Evolutionary conservation across 2,888 invertebrate species (phyloP).

Genomic region (Temnothorax unifasciatus): DNA sequence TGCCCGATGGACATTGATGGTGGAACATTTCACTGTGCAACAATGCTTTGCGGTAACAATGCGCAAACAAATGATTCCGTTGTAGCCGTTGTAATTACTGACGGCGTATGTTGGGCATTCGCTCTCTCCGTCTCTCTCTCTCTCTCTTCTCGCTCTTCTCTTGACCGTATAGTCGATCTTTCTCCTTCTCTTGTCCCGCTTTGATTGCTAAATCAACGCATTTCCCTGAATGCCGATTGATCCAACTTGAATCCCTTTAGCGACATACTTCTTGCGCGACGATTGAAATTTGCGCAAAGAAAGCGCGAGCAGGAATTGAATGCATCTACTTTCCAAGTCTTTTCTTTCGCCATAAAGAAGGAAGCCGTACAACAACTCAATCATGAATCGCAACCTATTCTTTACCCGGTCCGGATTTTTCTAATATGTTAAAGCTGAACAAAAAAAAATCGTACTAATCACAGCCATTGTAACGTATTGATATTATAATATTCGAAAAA

Average conservation of each 20-base stretch:
- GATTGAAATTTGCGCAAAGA: slow-evolving; percentile 61
- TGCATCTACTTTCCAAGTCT: slow-evolving; percentile 61
- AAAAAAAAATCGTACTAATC: background rate
- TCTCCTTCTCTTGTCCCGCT: slow-evolving; percentile 56
- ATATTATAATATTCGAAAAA: background rate
- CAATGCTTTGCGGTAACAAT: slow-evolving; percentile 83
- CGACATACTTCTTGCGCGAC: slow-evolving; percentile 1
- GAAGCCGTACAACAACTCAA: slow-evolving; percentile 16
- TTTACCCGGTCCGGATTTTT: background rate
- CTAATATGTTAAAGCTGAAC: background rate
- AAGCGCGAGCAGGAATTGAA: slow-evolving; percentile 53
- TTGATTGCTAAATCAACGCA: slow-evolving; percentile 81
- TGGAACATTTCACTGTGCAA: slow-evolving; percentile 76
- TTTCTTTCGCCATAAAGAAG: slow-evolving; percentile 57
- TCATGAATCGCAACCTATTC: background rate
- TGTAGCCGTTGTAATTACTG: slow-evolving; percentile 82
- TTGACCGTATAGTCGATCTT: slow-evolving; percentile 50
- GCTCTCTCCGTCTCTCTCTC: slow-evolving; percentile 17
- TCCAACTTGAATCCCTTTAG: slow-evolving; percentile 32
- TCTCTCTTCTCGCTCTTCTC: slow-evolving; percentile 43
- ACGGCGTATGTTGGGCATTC: slow-evolving; percentile 67
- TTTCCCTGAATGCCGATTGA: slow-evolving; percentile 78
- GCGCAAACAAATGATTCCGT: slow-evolving; percentile 83
- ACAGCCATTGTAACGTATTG: background rate
- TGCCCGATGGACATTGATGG: slow-evolving; percentile 70